Base-by-base conservation (phyloP, 2,888 invertebrate species). In the Yponomeuta malinellus region DNA sequence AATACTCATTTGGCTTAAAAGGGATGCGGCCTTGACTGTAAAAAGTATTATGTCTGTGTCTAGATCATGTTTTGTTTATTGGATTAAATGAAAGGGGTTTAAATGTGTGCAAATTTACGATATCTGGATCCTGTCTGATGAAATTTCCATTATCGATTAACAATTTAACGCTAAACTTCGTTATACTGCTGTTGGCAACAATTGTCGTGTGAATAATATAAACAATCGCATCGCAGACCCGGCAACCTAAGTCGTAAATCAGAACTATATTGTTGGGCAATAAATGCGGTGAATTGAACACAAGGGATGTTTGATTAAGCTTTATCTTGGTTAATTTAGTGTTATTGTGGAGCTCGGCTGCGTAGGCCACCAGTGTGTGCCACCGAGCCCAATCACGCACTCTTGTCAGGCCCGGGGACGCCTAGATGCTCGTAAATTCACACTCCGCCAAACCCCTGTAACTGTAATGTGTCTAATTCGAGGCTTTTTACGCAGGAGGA, bases 291-390 rank as follows among this genome's bases (percentile, higher is more conserved):
- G 83, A 85, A 87, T 88, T 84, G 90, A 89, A 86, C 88, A 86
- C 89, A 83, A 85, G 88, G 88, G 88, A 88, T 86, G 84, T 87
- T 90, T 90, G 88, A 90, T 90, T 89, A 90, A 87, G 89, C 86
- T 88, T 90, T 90, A 90, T 89, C 89, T 87, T 80, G 81, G 85
- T 86, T 88, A 88, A 90, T 89, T 89, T 90, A 88, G 84, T 85
- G 82, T 86, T 87, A 89, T 86, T 84, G 85, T 84, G 77, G 78
- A 77, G 15, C 64, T 31, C 12, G 43, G 37, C 23, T 31, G 48
- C 48, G 31, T 67, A 43, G 67, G 15, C 37, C n/a, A n/a, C 8
- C n/a, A 43, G 67, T 43, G 67, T 33, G 65, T 67, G 67, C 43
- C 43, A 37, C 29, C 12, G 15, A 12, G 43, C n/a, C 67, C 67